Evolutionary conservation across 2,888 invertebrate species (phyloP).

Genomic region (Ecdyonurus torrentis): DNA sequence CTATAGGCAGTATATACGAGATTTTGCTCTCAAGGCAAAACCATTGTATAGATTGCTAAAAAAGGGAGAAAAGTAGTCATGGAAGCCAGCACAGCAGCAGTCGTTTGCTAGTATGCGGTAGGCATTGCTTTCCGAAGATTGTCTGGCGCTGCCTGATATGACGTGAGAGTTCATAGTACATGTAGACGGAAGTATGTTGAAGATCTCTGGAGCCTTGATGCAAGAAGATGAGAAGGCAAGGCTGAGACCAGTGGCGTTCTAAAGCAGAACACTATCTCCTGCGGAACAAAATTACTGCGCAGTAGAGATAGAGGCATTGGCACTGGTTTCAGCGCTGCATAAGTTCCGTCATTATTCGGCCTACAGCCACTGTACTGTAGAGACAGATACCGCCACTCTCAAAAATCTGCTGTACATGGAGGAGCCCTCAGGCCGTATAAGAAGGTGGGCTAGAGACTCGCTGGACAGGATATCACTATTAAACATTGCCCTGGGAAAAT

Average conservation of each 20-base stretch:
- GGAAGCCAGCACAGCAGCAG: not conserved
- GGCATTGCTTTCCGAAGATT: not conserved
- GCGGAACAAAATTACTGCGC: not conserved
- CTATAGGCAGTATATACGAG: not conserved
- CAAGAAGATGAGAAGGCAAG: not conserved
- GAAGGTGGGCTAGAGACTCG: not conserved
- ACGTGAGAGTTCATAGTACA: not conserved
- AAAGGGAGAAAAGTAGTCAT: not conserved
- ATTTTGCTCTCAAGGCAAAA: not conserved
- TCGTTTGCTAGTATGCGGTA: not conserved
- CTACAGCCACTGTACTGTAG: not conserved
- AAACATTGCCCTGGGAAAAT: not conserved
- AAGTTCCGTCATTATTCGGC: not conserved
- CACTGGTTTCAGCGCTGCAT: not conserved
- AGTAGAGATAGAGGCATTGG: not conserved
- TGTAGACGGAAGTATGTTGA: not conserved
- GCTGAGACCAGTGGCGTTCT: not conserved
- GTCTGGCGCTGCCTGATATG: not conserved
- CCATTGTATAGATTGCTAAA: not conserved
- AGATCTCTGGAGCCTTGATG: not conserved
- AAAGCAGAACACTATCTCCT: not conserved
- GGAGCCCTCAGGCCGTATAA: not conserved
- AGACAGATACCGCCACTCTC: not conserved
- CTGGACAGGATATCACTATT: not conserved
- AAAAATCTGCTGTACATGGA: not conserved